Percentiles rank a stretch among this genome's conserved stretches.
Conservation (phyloP, 2,113 vertebrate species). For the Strix aluco region DNA sequence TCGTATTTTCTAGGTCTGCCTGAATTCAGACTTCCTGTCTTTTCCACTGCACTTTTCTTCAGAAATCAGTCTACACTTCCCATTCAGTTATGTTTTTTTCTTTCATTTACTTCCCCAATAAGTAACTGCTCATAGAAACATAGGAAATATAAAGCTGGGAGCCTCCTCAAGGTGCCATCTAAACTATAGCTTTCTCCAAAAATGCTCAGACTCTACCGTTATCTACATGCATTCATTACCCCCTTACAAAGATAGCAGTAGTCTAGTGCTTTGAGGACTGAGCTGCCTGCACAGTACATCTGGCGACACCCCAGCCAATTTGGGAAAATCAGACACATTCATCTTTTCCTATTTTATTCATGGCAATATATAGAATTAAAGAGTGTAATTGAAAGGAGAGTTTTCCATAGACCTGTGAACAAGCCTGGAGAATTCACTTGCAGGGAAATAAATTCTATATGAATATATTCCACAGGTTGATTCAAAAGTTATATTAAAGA, state of each 20-base stretch:
- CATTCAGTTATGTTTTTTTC: not conserved
- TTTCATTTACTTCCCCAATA: not conserved
- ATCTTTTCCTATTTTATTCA: not conserved
- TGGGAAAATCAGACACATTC: not conserved
- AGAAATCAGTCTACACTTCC: conserved; percentile 22
- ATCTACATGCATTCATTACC: not conserved
- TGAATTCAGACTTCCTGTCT: conserved; percentile 7
- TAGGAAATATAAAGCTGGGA: not conserved
- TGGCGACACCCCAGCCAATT: not conserved
- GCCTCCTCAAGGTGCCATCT: not conserved
- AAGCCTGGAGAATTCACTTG: not conserved
- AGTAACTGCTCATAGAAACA: not conserved
- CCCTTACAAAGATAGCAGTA: not conserved
- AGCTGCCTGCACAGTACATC: not conserved
- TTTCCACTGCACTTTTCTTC: conserved; percentile 13
- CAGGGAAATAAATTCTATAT: not conserved
- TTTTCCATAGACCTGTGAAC: not conserved
- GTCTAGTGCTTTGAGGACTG: not conserved
- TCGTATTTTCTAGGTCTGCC: not conserved
- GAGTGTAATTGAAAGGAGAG: not conserved
- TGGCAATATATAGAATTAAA: not conserved
- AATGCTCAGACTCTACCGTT: not conserved
- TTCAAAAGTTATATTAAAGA: not conserved
- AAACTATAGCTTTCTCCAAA: not conserved
- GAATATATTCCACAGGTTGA: not conserved